These are phyloP conservation scores for Hedychridium roseum DNA, from an alignment of 2,888 invertebrate genomes.

Conservation along the genomic window DNA sequence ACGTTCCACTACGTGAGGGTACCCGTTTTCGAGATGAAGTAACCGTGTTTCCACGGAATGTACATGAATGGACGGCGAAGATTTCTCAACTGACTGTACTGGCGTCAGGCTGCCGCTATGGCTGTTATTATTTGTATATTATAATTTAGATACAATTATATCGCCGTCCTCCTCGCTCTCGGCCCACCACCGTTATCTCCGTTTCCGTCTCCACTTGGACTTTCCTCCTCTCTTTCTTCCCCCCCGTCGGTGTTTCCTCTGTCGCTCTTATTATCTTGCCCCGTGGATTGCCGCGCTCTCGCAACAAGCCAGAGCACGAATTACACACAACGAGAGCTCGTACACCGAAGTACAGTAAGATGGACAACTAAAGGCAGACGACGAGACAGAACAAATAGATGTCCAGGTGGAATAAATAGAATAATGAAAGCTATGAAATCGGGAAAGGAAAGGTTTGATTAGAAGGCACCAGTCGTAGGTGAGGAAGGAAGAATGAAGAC, in stretches of 20 bases:
- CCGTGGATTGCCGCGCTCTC: conserved; percentile 8
- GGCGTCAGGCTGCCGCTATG: conserved; percentile 62
- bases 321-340: too few relatives aligned
- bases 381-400: conserved; percentile 11
- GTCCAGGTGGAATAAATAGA: conserved; percentile 1
- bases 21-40: too few relatives aligned
- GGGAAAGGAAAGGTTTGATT: conserved; percentile 11
- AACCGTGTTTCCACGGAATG: too few relatives aligned
- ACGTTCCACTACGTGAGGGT: too few relatives aligned
- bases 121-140: conserved; percentile 65
- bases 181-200: conserved; percentile 20
- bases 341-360: too few relatives aligned
- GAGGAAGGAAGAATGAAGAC: conserved; percentile 1
- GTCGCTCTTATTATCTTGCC: not conserved
- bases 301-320: conserved; percentile 7
- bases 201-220: conserved; percentile 15
- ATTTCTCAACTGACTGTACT: conserved; percentile 56
- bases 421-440: conserved; percentile 1
- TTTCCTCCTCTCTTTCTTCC: conserved; percentile 11
- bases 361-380: too few relatives aligned
- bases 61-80: too few relatives aligned
- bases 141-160: conserved; percentile 64
- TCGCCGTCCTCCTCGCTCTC: conserved; percentile 51
- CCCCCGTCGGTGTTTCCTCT: conserved; percentile 13
- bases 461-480: too few relatives aligned